phyloP scores from a whole-genome alignment of 1,140 invertebrate species.

The Magallana angulata region DNA sequence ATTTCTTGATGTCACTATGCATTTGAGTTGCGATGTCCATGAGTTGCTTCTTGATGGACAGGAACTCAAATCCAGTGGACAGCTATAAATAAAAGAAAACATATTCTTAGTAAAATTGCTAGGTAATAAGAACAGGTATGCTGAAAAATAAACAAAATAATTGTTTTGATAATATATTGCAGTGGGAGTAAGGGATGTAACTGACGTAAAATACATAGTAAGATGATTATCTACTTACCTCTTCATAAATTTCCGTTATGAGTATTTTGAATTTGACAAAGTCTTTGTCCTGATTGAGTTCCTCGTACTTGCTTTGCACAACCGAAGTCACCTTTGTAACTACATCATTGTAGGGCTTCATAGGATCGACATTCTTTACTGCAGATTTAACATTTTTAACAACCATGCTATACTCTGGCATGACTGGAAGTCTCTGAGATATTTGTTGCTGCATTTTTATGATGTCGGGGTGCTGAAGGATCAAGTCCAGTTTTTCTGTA shows the following conservation, averaged over 20 bases:
- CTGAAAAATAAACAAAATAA: background rate
- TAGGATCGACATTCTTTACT: conserved; percentile 25
- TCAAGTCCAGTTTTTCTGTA: conserved; percentile 44
- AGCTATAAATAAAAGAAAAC: background rate
- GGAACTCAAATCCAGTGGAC: background rate
- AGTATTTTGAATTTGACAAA: conserved; percentile 34
- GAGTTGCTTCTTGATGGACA: background rate
- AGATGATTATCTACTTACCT: conserved; percentile 29
- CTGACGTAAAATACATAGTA: too few relatives aligned
- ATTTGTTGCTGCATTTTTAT: conserved; percentile 43
- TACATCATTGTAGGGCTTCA: conserved; percentile 40
- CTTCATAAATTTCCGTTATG: conserved; percentile 44
- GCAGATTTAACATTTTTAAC: conserved; percentile 40
- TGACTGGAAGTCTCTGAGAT: conserved; percentile 39
- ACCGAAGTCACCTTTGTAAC: conserved; percentile 29
- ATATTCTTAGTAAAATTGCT: background rate
- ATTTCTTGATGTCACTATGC: conserved; percentile 55
- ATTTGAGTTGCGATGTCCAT: conserved; percentile 46
- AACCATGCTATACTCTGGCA: conserved; percentile 33
- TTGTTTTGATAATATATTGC: too few relatives aligned
- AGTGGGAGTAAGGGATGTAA: too few relatives aligned
- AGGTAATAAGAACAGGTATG: background rate
- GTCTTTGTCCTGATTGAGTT: conserved; percentile 47
- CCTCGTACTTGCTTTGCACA: conserved; percentile 32
- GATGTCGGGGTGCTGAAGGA: conserved; percentile 51